Conservation (phyloP, 2,888 invertebrate species). For the Trissoscelio sp. region DNA sequence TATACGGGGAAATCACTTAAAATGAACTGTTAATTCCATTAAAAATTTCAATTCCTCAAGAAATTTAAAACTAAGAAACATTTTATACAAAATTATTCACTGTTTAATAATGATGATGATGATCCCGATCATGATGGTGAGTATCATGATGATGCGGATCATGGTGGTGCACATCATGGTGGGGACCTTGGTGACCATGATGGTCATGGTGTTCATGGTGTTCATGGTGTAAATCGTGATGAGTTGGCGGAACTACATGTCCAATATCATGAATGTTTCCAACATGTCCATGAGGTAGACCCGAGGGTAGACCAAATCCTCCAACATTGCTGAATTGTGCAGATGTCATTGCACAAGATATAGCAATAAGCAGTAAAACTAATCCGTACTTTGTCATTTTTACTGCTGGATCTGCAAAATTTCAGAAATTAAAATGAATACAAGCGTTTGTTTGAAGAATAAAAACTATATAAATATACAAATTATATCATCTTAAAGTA, state of each 20-base stretch:
- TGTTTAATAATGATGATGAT: neutral
- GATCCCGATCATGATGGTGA: neutral
- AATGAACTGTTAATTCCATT: no score
- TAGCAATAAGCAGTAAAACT: neutral
- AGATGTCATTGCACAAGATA: slow-evolving; percentile 12
- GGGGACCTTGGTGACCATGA: neutral
- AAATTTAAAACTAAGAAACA: no score
- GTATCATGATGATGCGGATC: neutral
- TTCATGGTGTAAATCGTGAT: no score
- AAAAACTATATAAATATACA: neutral
- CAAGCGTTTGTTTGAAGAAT: neutral
- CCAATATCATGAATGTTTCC: neutral
- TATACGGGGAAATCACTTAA: no score
- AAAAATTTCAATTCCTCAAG: no score
- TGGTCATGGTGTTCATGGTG: neutral
- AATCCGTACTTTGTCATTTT: slow-evolving; percentile 15
- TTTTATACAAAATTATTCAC: no score
- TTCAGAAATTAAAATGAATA: neutral
- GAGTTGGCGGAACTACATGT: neutral
- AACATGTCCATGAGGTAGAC: neutral
- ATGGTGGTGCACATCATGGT: neutral
- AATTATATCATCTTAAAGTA: neutral
- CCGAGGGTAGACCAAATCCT: no score
- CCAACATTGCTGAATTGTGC: slow-evolving; percentile 2
- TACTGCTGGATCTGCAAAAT: neutral